phyloP scores from a whole-genome alignment of 2,888 invertebrate genomes.

The Xanthia togata region DNA sequence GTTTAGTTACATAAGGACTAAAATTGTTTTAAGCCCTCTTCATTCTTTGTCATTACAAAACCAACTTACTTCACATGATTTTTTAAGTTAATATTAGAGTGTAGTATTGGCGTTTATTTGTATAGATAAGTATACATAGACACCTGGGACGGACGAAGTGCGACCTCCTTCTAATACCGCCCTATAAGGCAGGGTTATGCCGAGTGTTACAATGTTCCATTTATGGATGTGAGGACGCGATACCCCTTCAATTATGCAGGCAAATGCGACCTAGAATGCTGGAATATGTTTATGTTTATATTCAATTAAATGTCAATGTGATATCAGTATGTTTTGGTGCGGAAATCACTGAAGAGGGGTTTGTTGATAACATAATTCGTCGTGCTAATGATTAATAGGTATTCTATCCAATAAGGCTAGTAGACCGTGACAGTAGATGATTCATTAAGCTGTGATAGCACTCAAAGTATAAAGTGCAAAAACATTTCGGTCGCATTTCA shows the following conservation, averaged over 20 bases:
- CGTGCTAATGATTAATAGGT: no score
- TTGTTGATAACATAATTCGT: conserved; percentile 35
- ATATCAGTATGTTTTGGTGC: conserved; percentile 25
- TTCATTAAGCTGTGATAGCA: conserved; percentile 3
- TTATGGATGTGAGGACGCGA: conserved; percentile 71
- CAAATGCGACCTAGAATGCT: conserved; percentile 73
- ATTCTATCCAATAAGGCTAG: conserved; percentile 12
- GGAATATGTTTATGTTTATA: conserved; percentile 44
- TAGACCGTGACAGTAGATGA: conserved; percentile 7
- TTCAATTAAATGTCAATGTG: conserved; percentile 35
- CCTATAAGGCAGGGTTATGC: conserved; percentile 73
- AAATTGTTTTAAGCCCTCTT: neutral
- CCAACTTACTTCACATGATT: neutral
- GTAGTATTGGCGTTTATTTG: neutral
- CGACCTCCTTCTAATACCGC: conserved; percentile 68
- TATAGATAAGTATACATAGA: conserved; percentile 21
- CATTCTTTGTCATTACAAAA: neutral
- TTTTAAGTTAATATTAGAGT: neutral
- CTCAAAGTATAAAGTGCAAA: neutral
- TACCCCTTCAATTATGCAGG: conserved; percentile 71
- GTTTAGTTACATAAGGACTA: neutral
- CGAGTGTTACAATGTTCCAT: conserved; percentile 69
- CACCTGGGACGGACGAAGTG: conserved; percentile 50
- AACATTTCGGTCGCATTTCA: conserved; percentile 4
- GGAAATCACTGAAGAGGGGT: conserved; percentile 15